phyloP scores from a whole-genome alignment of 2,888 invertebrate genomes.

The Standfussiana lucernea region DNA sequence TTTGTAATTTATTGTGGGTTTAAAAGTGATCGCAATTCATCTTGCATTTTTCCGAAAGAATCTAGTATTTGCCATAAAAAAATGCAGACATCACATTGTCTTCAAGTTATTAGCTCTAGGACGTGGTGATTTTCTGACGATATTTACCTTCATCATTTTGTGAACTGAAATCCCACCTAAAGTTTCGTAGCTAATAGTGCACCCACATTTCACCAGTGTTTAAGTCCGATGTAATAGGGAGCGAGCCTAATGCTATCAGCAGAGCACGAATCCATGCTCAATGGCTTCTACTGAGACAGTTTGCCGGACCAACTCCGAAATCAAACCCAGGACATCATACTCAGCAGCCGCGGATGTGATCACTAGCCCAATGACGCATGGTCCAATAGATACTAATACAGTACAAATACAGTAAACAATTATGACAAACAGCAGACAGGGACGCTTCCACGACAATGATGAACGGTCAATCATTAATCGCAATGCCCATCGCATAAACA shows the following conservation, averaged over 20 bases:
- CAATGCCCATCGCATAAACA: constrained; percentile 45
- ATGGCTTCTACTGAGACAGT: background rate
- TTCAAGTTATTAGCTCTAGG: too few relatives aligned
- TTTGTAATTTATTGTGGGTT: too few relatives aligned
- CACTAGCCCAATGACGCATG: background rate
- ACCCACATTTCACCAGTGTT: background rate
- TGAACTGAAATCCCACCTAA: too few relatives aligned
- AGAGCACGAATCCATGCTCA: background rate
- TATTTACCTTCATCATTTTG: too few relatives aligned
- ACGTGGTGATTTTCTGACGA: too few relatives aligned
- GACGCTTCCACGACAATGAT: constrained; percentile 13
- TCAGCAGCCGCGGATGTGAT: too few relatives aligned
- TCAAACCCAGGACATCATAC: background rate
- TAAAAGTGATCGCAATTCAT: too few relatives aligned
- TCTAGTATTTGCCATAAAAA: background rate
- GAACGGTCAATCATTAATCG: constrained; percentile 43
- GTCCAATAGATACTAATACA: too few relatives aligned
- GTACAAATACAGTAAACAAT: constrained; percentile 10
- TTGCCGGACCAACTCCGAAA: background rate
- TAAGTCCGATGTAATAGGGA: background rate
- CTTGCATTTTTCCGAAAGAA: too few relatives aligned
- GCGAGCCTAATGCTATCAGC: background rate
- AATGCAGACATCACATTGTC: background rate
- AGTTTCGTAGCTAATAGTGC: too few relatives aligned
- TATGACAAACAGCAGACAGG: constrained; percentile 11